Base-by-base conservation (phyloP, 2,888 invertebrate species). In the Vesta saturnalis region DNA sequence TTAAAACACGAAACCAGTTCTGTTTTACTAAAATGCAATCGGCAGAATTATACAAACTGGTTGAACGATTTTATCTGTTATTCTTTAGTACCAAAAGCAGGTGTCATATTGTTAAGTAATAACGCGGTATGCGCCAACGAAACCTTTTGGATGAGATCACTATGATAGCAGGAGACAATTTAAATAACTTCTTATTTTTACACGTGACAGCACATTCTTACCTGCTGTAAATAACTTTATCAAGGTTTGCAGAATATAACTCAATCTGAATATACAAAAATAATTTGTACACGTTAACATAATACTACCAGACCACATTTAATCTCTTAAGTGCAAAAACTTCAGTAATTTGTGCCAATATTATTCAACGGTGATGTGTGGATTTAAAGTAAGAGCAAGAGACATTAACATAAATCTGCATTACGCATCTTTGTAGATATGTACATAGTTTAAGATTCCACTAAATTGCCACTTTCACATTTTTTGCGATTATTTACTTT, bases 31-130 rank as follows among this genome's bases (percentile, higher is more conserved):
- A 64, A 64, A 58, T 65, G 69, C 69, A 64, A 60, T 64, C 56
- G 54, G 60, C 49, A 61, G 68, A 59, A 54, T 39, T 68, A 68
- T 60, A 59, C 39, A 58, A 71, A 71, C 71, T 63, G 68, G 69
- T 69, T 69, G 61, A 55, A 63, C 63, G 65, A 71, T 71, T 62
- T 71, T 69, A 71, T 71, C 68, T 54, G 46, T 47, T 39, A 59
- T 66, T 60, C 56, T 21, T 71, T 60, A 19, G 62, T 57, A 67
- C 65, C 64, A 64, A 71, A 71, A 66, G 69, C 69, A 71, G 68
- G 66, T 71, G 71, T 71, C 69, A 66, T 69, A 71, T 71, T 69
- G 66, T 69, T 63, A 69, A 63, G 62, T 63, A 70, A 66, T 64
- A 66, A 63, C 54, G 69, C 65, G 57, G 54, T 65, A 60, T 65